Conservation (phyloP, 2,888 invertebrate genomes). For the Ctenicera cuprea region DNA sequence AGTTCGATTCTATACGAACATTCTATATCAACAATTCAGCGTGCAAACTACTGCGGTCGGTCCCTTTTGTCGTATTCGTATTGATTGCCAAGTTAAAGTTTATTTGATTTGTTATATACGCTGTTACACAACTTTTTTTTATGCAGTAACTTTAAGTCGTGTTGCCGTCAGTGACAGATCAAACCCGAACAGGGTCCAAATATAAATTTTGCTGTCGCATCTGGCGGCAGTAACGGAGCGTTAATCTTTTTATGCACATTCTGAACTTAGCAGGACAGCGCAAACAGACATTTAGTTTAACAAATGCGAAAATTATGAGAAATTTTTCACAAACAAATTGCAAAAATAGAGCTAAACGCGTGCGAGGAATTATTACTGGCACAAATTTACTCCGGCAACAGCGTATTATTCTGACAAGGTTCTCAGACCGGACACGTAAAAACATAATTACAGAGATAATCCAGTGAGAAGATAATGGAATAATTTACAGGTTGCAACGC, state of each 20-base stretch:
- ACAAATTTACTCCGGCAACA: conserved; percentile 14
- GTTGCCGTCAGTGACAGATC: conserved; percentile 19
- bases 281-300: conserved; percentile 26
- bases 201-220: conserved; percentile 31
- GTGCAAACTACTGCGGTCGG: conserved; percentile 40
- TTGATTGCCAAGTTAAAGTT: conserved; percentile 38
- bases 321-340: conserved; percentile 26
- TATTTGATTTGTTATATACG: conserved; percentile 40
- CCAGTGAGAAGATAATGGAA: conserved; percentile 60
- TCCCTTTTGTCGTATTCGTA: conserved; percentile 38
- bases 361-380: conserved; percentile 16
- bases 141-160: conserved; percentile 15
- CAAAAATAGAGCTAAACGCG: conserved; percentile 14
- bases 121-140: conserved; percentile 34
- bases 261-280: conserved; percentile 8
- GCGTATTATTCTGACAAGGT: conserved; percentile 35
- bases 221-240: conserved; percentile 14
- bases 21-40: conserved; percentile 37
- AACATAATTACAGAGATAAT: conserved; percentile 58
- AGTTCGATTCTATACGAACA: conserved; percentile 35
- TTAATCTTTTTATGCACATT: conserved; percentile 28
- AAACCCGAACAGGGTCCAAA: conserved; percentile 11
- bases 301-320: conserved; percentile 32
- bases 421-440: conserved; percentile 54
- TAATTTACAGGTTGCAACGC: conserved; percentile 62